Evolutionary conservation across 2,888 invertebrate genomes (phyloP), one percentile per base, ranked within the genome.

Genomic region (Anoncus sp.): DNA sequence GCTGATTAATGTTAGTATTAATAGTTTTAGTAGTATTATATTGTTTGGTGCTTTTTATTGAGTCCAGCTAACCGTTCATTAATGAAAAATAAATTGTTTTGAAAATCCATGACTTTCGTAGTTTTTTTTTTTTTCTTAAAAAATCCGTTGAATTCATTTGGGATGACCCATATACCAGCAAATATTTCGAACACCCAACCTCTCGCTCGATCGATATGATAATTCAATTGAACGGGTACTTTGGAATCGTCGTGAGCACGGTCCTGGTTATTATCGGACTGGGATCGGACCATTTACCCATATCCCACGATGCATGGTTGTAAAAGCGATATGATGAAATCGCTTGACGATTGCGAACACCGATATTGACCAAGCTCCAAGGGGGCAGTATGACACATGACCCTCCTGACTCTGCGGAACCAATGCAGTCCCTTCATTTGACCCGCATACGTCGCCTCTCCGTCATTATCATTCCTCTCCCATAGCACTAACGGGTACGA

Each of bases 201-300:
- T 22, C 12, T 81, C 73, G 78, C 72, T 81, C 85, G 85, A 83
- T 81, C 85, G 86, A 84, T 86, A 86, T 86, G 88, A 88, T 87
- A 87, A 88, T 88, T 88, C 86, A 87, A 85, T 86, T 83, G 86
- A 86, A 82, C 86, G 85, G 86, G 86, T 87, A 89, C 89, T 89
- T 88, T 88, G 83, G 86, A 49, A 35, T 12, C 16, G 22, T 24
- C 22, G 16, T 38, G 75, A 65, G 83, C 83, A 82, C 82, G 87
- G 84, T n/a, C n/a, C 35, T 43, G 16, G 47, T 18, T 35, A 43
- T 38, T 5, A 35, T 74, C 9, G 43, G 38, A 40, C 14, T 12
- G 18, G 31, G 84, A 86, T 83, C 81, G 84, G 82, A 85, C 86
- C 87, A 87, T 88, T 88, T 86, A 85, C 85, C 83, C 85, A 84